phyloP scores from a whole-genome alignment of 2,113 vertebrate genomes.

The Hyaena hyaena region DNA sequence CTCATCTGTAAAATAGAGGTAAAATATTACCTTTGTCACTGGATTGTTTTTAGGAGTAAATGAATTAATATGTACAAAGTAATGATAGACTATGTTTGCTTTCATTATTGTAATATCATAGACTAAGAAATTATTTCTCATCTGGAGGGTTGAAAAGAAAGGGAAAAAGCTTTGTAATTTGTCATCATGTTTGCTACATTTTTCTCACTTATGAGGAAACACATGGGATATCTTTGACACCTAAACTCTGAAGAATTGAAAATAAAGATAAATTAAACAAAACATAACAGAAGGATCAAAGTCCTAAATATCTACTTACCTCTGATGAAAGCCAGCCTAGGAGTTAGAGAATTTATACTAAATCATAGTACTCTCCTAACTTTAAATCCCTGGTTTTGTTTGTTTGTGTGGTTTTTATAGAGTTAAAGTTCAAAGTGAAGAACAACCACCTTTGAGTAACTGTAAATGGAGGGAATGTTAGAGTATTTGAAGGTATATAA shows the following conservation, averaged over 20 bases:
- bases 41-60: not conserved
- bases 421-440: not conserved
- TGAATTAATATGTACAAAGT: not conserved
- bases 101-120: not conserved
- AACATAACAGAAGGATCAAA: not conserved
- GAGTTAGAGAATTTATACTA: not conserved
- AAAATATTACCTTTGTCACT: not conserved
- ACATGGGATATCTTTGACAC: not conserved
- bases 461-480: not conserved
- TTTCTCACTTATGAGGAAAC: slow-evolving; percentile 16
- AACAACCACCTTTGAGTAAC: not conserved
- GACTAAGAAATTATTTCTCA: not conserved
- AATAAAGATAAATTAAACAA: slow-evolving; percentile 42
- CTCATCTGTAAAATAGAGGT: not conserved
- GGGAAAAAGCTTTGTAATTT: not conserved
- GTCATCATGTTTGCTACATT: not conserved
- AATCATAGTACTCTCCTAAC: not conserved
- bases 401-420: not conserved
- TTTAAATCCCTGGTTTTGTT: not conserved
- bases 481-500: not conserved
- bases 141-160: slow-evolving; percentile 5
- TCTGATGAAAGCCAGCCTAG: not conserved
- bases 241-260: not conserved
- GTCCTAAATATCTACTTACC: not conserved
- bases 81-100: not conserved